A percentile compares a stretch with the other conserved stretches of the same genome.
phyloP scores from a whole-genome alignment of 2,797 vertebrate genomes.

The Etheostoma perlongum region DNA sequence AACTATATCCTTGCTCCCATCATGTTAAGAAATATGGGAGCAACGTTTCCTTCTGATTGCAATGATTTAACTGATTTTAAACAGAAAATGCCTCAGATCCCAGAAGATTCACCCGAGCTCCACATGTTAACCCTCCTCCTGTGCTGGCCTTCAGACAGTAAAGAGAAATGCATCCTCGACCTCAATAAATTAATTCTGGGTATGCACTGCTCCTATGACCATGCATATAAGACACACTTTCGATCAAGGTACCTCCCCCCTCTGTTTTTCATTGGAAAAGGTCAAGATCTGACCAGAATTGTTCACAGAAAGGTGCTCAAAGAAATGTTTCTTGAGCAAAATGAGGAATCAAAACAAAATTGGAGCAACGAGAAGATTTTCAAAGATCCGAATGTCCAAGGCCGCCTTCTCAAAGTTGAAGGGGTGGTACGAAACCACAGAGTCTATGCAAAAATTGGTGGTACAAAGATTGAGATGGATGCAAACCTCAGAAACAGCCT shows the following conservation, averaged over 20 bases:
- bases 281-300: conserved; percentile 16
- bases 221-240: background rate
- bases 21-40: conserved; percentile 1
- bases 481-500: background rate
- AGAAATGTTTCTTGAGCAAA: fast-evolving
- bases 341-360: background rate
- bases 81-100: background rate
- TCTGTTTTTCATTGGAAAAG: conserved; percentile 47
- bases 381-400: background rate
- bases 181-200: background rate
- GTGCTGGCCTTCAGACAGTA: conserved; percentile 14
- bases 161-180: background rate
- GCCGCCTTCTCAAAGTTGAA: conserved; percentile 6
- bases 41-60: background rate
- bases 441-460: background rate
- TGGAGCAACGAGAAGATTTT: conserved; percentile 19
- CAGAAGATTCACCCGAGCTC: conserved; percentile 12
- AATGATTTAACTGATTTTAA: background rate
- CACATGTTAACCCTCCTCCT: conserved; percentile 30
- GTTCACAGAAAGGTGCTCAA: conserved; percentile 32
- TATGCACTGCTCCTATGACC: background rate
- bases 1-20: conserved; percentile 24
- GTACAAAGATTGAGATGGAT: background rate
- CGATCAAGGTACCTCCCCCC: conserved; percentile 29
- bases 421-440: conserved; percentile 25